phyloP scores from a whole-genome alignment of 2,888 invertebrate species.

The Dyspetes luteomarginatus region DNA sequence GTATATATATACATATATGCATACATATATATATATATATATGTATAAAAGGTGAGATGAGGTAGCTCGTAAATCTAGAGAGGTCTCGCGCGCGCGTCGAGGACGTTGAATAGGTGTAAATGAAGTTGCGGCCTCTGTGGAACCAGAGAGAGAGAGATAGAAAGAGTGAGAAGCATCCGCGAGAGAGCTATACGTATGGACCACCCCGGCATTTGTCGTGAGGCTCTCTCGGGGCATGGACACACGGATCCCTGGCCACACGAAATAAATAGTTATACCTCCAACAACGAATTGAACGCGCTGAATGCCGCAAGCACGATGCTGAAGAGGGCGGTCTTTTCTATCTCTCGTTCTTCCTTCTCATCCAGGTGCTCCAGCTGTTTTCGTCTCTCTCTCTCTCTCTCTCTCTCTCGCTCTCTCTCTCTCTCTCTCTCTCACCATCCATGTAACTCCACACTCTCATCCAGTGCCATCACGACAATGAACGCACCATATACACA shows the following conservation, averaged over 20 bases:
- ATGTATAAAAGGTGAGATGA: constrained; percentile 67
- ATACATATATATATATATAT: too few relatives aligned
- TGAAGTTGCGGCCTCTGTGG: constrained; percentile 79
- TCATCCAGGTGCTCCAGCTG: constrained; percentile 16
- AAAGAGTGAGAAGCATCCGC: constrained; percentile 21
- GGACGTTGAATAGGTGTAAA: constrained; percentile 82
- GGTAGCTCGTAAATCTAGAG: constrained; percentile 79
- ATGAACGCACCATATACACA: constrained; percentile 20
- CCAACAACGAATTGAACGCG: constrained; percentile 47
- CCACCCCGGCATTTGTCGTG: constrained; percentile 76
- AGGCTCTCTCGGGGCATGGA: constrained; percentile 32
- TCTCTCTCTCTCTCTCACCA: neutral
- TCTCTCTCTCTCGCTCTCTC: constrained; percentile 16
- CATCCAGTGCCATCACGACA: constrained; percentile 45
- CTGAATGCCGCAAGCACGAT: constrained; percentile 24
- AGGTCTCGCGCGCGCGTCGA: constrained; percentile 70
- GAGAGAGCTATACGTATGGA: constrained; percentile 67
- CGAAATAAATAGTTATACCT: constrained; percentile 68
- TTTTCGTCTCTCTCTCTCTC: constrained; percentile 44
- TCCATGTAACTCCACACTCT: neutral
- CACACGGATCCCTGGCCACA: constrained; percentile 46
- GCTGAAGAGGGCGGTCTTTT: constrained; percentile 58
- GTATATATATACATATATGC: too few relatives aligned
- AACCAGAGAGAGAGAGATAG: constrained; percentile 20
- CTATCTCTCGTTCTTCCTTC: constrained; percentile 56